Percentiles rank a stretch among this genome's conserved stretches.
These are phyloP conservation scores for Ashinkailepas kermadecensis DNA, from an alignment of 2,888 invertebrate species.

Conservation along the genomic window DNA sequence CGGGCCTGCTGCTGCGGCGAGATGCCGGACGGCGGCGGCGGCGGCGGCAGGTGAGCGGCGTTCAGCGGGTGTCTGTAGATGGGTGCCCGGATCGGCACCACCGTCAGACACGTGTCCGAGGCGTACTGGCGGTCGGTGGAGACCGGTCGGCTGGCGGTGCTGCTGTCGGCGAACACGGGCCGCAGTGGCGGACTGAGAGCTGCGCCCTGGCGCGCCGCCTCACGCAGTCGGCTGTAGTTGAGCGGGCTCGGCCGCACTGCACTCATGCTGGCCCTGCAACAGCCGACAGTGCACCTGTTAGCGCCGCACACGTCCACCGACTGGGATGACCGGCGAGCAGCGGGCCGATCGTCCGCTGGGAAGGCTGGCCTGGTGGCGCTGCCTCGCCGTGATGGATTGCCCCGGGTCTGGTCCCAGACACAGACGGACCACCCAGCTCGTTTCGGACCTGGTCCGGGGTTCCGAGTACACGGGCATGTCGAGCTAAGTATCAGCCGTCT, in stretches of 20 bases:
- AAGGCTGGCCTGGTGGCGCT: too few relatives aligned
- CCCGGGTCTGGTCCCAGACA: too few relatives aligned
- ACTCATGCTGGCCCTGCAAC: conserved; percentile 6
- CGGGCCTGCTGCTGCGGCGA: neutral
- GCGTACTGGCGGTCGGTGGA: neutral
- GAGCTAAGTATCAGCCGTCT: too few relatives aligned
- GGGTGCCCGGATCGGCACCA: neutral
- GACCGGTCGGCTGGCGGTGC: neutral
- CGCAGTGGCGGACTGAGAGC: neutral
- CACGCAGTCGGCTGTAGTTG: neutral
- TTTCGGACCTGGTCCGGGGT: too few relatives aligned
- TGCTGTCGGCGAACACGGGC: conserved; percentile 4
- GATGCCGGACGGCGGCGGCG: neutral
- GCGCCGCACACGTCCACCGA: too few relatives aligned
- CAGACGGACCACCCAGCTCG: too few relatives aligned
- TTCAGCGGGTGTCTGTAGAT: neutral
- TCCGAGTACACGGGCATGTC: too few relatives aligned
- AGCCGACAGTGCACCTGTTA: neutral
- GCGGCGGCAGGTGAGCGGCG: neutral
- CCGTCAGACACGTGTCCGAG: conserved; percentile 15
- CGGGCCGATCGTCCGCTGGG: too few relatives aligned
- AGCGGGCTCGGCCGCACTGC: conserved; percentile 16
- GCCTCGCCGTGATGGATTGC: too few relatives aligned
- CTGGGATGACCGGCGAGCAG: too few relatives aligned
- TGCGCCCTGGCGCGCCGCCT: neutral